These are phyloP conservation scores for Cenopis cana DNA, from an alignment of 2,888 invertebrate genomes.

Conservation along the genomic window DNA sequence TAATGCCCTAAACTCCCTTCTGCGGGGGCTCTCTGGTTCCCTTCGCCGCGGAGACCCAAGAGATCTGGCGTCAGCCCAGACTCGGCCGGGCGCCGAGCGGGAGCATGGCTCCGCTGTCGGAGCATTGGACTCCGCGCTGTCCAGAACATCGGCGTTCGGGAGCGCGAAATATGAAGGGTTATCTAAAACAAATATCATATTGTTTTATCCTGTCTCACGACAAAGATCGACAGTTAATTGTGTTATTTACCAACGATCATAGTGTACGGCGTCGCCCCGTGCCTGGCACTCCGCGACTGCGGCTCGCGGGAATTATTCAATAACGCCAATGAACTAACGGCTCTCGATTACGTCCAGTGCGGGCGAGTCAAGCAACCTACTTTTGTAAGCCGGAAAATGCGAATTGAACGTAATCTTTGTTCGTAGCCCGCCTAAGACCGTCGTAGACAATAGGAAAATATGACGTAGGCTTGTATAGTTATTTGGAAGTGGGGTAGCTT, in stretches of 20 bases:
- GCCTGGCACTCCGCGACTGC: constrained; percentile 56
- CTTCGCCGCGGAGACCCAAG: constrained; percentile 71
- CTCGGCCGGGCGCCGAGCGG: constrained; percentile 88
- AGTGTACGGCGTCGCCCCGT: constrained; percentile 51
- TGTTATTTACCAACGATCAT: constrained; percentile 62
- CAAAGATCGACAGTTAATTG: constrained; percentile 13
- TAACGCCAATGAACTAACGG: constrained; percentile 82
- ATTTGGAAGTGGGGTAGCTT: neutral
- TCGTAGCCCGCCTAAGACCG: constrained; percentile 65
- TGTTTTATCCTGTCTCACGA: neutral
- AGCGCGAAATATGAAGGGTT: constrained; percentile 92
- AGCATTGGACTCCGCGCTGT: constrained; percentile 61
- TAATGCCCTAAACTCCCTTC: constrained; percentile 85
- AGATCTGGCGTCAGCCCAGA: constrained; percentile 79
- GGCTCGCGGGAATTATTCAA: constrained; percentile 78
- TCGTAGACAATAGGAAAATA: constrained; percentile 31
- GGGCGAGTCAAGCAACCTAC: constrained; percentile 76
- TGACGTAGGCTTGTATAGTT: neutral
- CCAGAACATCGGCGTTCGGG: constrained; percentile 80
- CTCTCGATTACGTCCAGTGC: constrained; percentile 77
- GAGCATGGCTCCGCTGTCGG: constrained; percentile 85
- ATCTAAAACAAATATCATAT: constrained; percentile 83
- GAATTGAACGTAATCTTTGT: constrained; percentile 82
- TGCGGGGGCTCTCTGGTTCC: constrained; percentile 76
- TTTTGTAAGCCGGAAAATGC: constrained; percentile 82